Percentiles rank a stretch among this genome's conserved stretches.
phyloP scores from a whole-genome alignment of 2,888 invertebrate genomes.

The Limnephilus lunatus region DNA sequence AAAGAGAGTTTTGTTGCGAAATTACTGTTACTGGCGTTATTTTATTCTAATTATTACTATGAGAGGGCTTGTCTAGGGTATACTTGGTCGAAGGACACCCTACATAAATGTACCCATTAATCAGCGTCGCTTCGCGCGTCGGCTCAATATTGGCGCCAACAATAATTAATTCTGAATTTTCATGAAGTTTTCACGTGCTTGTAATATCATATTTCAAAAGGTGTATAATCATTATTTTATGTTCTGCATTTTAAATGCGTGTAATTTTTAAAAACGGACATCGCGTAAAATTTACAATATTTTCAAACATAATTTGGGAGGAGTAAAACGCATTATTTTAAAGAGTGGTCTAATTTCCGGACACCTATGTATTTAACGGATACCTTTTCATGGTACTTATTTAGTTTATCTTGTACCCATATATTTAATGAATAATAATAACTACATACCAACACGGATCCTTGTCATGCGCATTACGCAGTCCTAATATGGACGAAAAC shows the following conservation, averaged over 20 bases:
- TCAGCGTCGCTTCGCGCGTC: no score
- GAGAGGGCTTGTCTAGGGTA: no score
- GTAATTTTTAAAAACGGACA: not conserved
- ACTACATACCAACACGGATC: not conserved
- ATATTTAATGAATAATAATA: not conserved
- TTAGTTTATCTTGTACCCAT: not conserved
- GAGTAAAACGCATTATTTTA: not conserved
- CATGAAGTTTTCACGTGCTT: no score
- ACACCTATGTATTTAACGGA: not conserved
- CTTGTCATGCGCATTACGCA: not conserved
- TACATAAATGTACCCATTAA: no score
- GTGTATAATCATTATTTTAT: no score
- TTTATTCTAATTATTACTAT: no score
- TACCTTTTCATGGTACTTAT: not conserved
- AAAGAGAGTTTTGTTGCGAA: no score
- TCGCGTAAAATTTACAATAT: not conserved
- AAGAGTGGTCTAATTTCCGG: not conserved
- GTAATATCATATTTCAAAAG: no score
- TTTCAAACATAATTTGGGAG: not conserved
- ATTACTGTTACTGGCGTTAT: no score
- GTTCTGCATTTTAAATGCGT: not conserved
- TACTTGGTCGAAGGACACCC: no score
- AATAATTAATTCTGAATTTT: no score
- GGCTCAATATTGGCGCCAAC: no score
- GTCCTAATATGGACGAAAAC: not conserved